Base-by-base conservation (phyloP, 2,888 invertebrate genomes). In the Choristoneura rosaceana region DNA sequence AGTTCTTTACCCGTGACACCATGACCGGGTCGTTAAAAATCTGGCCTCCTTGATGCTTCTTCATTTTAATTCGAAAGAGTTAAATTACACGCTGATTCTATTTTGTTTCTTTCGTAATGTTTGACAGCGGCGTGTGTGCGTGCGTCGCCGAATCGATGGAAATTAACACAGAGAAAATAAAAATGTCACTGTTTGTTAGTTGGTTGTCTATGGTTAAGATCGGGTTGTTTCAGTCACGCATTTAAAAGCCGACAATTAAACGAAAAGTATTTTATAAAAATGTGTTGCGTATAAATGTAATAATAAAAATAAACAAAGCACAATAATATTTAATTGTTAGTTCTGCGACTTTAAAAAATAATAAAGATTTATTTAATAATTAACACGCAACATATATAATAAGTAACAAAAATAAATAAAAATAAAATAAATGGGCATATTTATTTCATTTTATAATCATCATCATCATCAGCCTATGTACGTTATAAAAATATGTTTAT, bases 1-100 rank as follows among this genome's bases (percentile, higher is more conserved):
- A 98, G 95, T 97, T 95, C 85, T 95, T 95, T 43, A 96, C 96
- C 70, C 95, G 94, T 78, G 95, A 94, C 71, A 95, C 95, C 75
- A 96, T 95, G 50, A 94, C 83, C 4, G 95, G 95, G 82, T 96
- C 96, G 80, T 86, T 92, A 58, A 93, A 76, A 83, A 93, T 94
- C 84, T 91, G 90, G 75, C 92, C 85, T n/a, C 91, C 88, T 81
- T 93, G 91, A 73, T 93, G 91, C 87, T 94, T 94, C 89, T 94
- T 94, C 94, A 94, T 94, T 81, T 84, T 90, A 80, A 63, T 74
- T 67, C 71, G 50, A 63, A 47, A 38, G 45, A 41, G 66, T 58
- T 74, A 71, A 66, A 66, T 71, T 68, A 38, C 38, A 74, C 75
- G 70, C 69, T 77, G 71, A 25, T 55, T 74, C 81, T 82, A 76